Percentiles rank a stretch among this genome's conserved stretches.
These are phyloP conservation scores for Pseudomyrmex sp. DNA, from an alignment of 1,140 invertebrate species.

Conservation along the genomic window DNA sequence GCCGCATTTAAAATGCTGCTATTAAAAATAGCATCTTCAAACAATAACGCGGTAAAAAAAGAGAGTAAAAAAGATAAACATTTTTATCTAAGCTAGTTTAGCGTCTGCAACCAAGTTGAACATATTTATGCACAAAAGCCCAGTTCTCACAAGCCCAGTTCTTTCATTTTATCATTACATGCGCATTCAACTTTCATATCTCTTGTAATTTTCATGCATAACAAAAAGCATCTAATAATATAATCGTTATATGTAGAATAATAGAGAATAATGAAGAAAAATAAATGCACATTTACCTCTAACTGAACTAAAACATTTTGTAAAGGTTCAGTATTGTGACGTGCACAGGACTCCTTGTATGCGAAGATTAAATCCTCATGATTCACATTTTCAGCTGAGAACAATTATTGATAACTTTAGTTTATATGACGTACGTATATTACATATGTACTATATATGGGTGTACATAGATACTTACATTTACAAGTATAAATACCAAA, in stretches of 20 bases:
- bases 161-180: background rate
- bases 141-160: background rate
- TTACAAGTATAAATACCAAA: no score
- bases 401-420: slow-evolving; percentile 71
- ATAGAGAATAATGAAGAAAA: no score
- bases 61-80: slow-evolving; percentile 33
- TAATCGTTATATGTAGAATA: background rate
- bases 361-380: slow-evolving; percentile 88
- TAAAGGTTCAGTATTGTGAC: slow-evolving; percentile 89
- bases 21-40: slow-evolving; percentile 9
- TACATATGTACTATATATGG: no score
- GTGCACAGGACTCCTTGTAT: slow-evolving; percentile 90
- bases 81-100: slow-evolving; percentile 14
- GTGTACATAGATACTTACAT: no score
- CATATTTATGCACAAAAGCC: slow-evolving; percentile 15
- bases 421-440: slow-evolving; percentile 25
- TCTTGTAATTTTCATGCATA: slow-evolving; percentile 18
- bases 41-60: slow-evolving; percentile 13
- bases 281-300: slow-evolving; percentile 84
- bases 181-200: slow-evolving; percentile 27
- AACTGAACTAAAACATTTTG: slow-evolving; percentile 90
- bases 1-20: background rate
- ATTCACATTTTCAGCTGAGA: slow-evolving; percentile 85
- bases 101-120: slow-evolving; percentile 27
- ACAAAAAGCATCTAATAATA: background rate